Evolutionary conservation across 2,888 invertebrate genomes (phyloP).

Genomic region (Lamellibrachia satsuma): DNA sequence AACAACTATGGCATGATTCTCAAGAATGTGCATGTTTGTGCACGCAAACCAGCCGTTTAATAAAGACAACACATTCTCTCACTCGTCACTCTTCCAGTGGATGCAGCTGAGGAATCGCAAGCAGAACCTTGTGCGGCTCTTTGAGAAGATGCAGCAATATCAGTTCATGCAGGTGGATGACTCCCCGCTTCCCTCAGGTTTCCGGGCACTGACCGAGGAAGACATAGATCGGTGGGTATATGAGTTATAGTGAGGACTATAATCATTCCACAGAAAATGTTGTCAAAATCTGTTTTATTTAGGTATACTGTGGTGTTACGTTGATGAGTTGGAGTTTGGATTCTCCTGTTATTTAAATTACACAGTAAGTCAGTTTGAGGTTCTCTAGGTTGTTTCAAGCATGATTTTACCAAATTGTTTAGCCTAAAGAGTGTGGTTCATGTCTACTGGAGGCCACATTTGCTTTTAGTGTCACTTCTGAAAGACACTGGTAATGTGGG

Average conservation of each 20-base stretch:
- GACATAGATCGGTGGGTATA: conserved; percentile 70
- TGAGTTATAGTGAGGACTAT: background rate
- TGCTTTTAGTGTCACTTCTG: too few relatives aligned
- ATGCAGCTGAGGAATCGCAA: conserved; percentile 86
- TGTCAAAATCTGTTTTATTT: background rate
- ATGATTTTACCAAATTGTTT: too few relatives aligned
- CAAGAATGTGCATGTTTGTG: too few relatives aligned
- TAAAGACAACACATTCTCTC: background rate
- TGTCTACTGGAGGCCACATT: too few relatives aligned
- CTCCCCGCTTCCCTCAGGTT: conserved; percentile 82
- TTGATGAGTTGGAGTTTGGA: background rate
- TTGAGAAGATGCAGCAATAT: conserved; percentile 91
- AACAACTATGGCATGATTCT: too few relatives aligned
- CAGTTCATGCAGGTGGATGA: conserved; percentile 88
- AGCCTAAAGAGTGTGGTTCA: too few relatives aligned
- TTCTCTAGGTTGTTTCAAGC: too few relatives aligned
- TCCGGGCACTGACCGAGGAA: conserved; percentile 83
- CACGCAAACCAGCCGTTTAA: background rate
- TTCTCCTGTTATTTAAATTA: background rate
- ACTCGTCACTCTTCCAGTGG: conserved; percentile 49
- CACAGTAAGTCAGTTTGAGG: too few relatives aligned
- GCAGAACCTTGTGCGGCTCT: conserved; percentile 80
- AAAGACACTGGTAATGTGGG: too few relatives aligned
- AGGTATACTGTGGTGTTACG: background rate
- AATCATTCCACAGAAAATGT: background rate